These are phyloP conservation scores for Hydropotes inermis DNA, from an alignment of 2,113 vertebrate species.

Conservation along the genomic window DNA sequence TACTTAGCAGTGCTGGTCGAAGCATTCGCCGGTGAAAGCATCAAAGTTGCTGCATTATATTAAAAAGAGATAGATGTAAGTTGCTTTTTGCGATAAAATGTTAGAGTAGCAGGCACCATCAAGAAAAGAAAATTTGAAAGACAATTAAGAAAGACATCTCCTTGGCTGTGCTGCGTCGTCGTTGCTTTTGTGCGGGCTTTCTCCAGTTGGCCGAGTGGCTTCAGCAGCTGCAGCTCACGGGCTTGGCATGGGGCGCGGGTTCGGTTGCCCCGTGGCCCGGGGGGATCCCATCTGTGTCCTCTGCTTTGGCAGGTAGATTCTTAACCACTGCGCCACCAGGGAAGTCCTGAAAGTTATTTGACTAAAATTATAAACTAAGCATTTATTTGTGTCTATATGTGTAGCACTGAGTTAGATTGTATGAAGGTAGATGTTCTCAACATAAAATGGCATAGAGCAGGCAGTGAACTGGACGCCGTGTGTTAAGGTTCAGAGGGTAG, in stretches of 20 bases:
- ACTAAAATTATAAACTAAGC: background rate
- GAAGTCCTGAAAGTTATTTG: background rate
- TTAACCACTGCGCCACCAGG: background rate
- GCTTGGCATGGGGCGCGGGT: rapidly evolving
- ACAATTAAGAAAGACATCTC: rapidly evolving
- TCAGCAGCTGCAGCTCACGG: background rate
- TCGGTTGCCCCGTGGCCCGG: background rate
- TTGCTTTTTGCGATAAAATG: background rate
- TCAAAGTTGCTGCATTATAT: background rate
- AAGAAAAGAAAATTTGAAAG: background rate
- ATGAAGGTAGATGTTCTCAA: background rate
- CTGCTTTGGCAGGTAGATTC: background rate
- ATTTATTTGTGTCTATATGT: background rate
- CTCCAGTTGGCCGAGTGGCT: background rate
- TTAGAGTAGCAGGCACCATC: background rate
- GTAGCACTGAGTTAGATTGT: background rate
- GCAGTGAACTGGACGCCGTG: background rate
- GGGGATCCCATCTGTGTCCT: background rate
- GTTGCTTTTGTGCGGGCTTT: background rate
- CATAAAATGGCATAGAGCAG: background rate
- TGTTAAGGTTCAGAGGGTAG: background rate
- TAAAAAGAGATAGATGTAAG: background rate
- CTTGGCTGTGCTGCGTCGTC: background rate
- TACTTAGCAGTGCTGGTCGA: background rate
- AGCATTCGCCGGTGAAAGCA: background rate